Base-by-base conservation (phyloP, 2,888 invertebrate genomes). In the Scaeva pyrastri region DNA sequence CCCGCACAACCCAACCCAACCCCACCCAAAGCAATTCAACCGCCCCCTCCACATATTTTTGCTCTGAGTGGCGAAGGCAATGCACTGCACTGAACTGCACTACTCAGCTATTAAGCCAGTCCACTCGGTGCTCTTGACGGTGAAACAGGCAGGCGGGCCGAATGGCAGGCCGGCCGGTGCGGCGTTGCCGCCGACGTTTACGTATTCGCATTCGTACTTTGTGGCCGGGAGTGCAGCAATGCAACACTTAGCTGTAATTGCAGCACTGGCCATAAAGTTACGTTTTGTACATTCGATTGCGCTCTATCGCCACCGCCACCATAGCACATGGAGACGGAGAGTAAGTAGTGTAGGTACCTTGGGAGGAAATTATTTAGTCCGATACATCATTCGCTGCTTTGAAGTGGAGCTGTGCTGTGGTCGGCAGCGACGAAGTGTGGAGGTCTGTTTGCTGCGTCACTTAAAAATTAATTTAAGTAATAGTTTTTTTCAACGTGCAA, bases 141-240 rank as follows among this genome's bases (percentile, higher is more conserved):
- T 62, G 62, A 41, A 5, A 26, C n/a, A 26, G 62, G 21, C 43
- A 4, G 62, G n/a, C 41, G 7, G 26, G 62, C n/a, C 14, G 56
- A 26, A 5, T 12, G 21, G 50, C 7, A 11, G 12, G 58, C 31
- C 31, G 19, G 19, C 31, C 31, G 31, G 31, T 2, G 1, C 2
- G 62, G 45, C 62, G 43, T 45, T 45, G 14, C 36, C 48, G 31
- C 14, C 14, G 48, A 48, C 43, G 60, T 45, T 62, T 70, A 70
- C 73, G 73, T 66, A 64, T 60, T 64, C 60, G 41, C 11, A 31
- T 45, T 52, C 62, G 41, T 56, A 19, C 50, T 48, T 39, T 55
- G 68, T 36, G 58, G 68, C 45, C 76, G 85, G 85, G 85, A 85
- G 81, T 81, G 85, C 85, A 85, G 85, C 80, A 80, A 66, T 75